A percentile compares a stretch with the other conserved stretches of the same genome.
phyloP scores from a whole-genome alignment of 2,113 vertebrate genomes.

The Naja naja region DNA sequence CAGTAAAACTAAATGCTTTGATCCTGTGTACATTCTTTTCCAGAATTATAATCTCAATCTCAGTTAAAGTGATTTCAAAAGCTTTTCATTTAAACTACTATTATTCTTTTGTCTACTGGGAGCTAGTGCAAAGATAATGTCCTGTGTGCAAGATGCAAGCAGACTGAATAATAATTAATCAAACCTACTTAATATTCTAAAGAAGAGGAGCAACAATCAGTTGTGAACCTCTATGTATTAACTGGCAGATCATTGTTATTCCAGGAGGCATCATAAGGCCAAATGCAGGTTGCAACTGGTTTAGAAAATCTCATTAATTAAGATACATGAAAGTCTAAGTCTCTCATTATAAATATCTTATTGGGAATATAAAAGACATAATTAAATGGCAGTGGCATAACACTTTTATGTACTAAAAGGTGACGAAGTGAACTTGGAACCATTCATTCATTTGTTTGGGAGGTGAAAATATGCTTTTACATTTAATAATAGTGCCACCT shows the following conservation, averaged over 20 bases:
- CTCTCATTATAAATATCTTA: conserved; percentile 66
- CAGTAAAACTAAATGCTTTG: conserved; percentile 39
- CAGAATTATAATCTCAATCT: conserved; percentile 58
- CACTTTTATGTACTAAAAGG: conserved; percentile 50
- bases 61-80: conserved; percentile 65
- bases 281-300: conserved; percentile 68
- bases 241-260: conserved; percentile 69
- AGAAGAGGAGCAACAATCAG: conserved; percentile 68
- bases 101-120: conserved; percentile 70
- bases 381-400: conserved; percentile 51
- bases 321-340: conserved; percentile 69
- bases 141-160: conserved; percentile 67
- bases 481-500: not conserved
- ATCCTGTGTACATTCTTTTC: conserved; percentile 40
- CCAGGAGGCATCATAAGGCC: conserved; percentile 66
- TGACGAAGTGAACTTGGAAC: conserved; percentile 24
- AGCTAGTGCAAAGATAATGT: conserved; percentile 69
- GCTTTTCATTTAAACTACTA: conserved; percentile 74
- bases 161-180: conserved; percentile 68
- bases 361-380: conserved; percentile 62
- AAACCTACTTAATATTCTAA: conserved; percentile 66
- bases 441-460: conserved; percentile 38
- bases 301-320: conserved; percentile 69
- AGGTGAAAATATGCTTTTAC: not conserved
- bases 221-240: conserved; percentile 60